Conservation (phyloP, 2,888 invertebrate genomes). For the Eulithis testata region DNA sequence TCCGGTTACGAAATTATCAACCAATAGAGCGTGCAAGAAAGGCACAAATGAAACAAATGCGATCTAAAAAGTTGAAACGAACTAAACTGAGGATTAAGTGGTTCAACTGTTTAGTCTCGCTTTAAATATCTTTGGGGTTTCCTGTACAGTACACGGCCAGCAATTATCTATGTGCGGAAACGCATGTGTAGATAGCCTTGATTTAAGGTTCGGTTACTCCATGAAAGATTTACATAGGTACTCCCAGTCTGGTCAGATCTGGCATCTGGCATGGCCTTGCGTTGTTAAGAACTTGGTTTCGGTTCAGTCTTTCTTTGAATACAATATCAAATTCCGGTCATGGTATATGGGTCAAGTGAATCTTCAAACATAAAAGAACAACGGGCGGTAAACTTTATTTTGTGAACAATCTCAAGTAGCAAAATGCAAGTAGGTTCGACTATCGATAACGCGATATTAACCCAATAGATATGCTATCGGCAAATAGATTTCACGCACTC, state of each 20-base stretch:
- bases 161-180: conserved; percentile 41
- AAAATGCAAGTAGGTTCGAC: background rate
- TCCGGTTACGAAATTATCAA: conserved; percentile 66
- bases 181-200: conserved; percentile 52
- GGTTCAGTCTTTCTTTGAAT: conserved; percentile 56
- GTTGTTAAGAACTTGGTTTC: conserved; percentile 50
- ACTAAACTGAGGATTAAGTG: conserved; percentile 20
- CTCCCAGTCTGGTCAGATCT: conserved; percentile 47
- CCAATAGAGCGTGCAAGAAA: conserved; percentile 69
- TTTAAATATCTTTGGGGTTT: conserved; percentile 37
- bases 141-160: conserved; percentile 31
- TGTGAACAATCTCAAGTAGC: conserved; percentile 3
- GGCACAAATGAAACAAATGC: conserved; percentile 39
- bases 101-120: conserved; percentile 34
- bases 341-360: conserved; percentile 29
- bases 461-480: conserved; percentile 47
- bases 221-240: conserved; percentile 42
- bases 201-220: conserved; percentile 39
- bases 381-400: background rate
- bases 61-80: conserved; percentile 36
- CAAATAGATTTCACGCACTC: conserved; percentile 37
- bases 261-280: conserved; percentile 65
- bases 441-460: conserved; percentile 46
- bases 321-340: conserved; percentile 43
- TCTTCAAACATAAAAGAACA: background rate